Evolutionary conservation across 2,797 vertebrate genomes (phyloP).

Genomic region (Crenichthys baileyi): DNA sequence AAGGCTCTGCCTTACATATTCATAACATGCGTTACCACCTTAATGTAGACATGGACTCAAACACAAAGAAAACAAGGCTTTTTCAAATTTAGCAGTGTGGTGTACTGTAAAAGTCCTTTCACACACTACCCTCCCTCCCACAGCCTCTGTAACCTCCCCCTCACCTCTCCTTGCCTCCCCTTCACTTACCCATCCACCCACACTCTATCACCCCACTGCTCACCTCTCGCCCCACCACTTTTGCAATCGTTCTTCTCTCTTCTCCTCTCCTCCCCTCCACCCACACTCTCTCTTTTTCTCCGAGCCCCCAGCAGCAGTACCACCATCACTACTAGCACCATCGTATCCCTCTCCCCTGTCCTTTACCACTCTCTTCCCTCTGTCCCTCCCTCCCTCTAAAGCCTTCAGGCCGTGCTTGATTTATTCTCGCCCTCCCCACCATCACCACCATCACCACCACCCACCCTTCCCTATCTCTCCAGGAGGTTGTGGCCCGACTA

Average conservation of each 20-base stretch:
- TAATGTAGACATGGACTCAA: slow-evolving; percentile 5
- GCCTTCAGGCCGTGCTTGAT: slow-evolving; percentile 78
- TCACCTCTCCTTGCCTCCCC: slow-evolving; percentile 66
- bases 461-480: slow-evolving; percentile 79
- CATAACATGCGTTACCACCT: neutral
- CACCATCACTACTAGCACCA: slow-evolving; percentile 70
- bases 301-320: slow-evolving; percentile 76
- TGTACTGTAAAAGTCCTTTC: slow-evolving; percentile 35
- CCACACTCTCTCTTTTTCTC: slow-evolving; percentile 71
- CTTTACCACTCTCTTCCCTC: slow-evolving; percentile 72
- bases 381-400: slow-evolving; percentile 68
- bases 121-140: slow-evolving; percentile 51
- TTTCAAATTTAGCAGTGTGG: slow-evolving; percentile 42
- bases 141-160: slow-evolving; percentile 67
- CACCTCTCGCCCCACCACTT: slow-evolving; percentile 77
- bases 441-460: slow-evolving; percentile 65
- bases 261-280: slow-evolving; percentile 67
- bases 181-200: slow-evolving; percentile 74
- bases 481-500: slow-evolving; percentile 82
- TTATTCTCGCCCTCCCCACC: slow-evolving; percentile 77
- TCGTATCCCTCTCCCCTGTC: slow-evolving; percentile 64
- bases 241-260: slow-evolving; percentile 61
- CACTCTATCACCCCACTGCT: slow-evolving; percentile 73
- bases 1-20: neutral
- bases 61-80: slow-evolving; percentile 10